Evolutionary conservation across 2,888 invertebrate species (phyloP).

Genomic region (Aleiodes leptofemur): DNA sequence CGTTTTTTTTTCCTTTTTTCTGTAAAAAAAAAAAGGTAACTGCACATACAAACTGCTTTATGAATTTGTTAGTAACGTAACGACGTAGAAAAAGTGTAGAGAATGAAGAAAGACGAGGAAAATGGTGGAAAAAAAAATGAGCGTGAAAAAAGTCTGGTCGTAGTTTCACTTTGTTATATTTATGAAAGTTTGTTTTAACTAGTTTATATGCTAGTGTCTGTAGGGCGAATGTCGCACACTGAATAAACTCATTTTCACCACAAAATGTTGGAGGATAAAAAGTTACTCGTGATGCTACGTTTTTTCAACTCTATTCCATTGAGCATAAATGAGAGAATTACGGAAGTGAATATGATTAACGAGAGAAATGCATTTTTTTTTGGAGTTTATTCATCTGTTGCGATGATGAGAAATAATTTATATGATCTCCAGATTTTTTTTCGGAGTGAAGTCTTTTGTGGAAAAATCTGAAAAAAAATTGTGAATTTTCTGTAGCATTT

Average conservation of each 20-base stretch:
- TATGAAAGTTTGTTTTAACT: conserved; percentile 61
- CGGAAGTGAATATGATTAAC: no score
- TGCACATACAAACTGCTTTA: conserved; percentile 17
- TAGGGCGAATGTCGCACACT: conserved; percentile 52
- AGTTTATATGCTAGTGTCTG: conserved; percentile 54
- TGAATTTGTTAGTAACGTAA: conserved; percentile 25
- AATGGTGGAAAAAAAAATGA: not conserved
- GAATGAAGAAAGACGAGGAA: conserved; percentile 1
- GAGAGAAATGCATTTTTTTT: no score
- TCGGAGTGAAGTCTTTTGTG: no score
- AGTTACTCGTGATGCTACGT: conserved; percentile 1
- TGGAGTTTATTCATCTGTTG: no score
- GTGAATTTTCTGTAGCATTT: no score
- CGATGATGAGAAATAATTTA: no score
- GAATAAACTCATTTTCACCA: conserved; percentile 43
- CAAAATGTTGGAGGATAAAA: conserved; percentile 1
- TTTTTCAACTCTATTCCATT: not conserved
- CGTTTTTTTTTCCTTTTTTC: not conserved
- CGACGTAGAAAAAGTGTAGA: conserved; percentile 1
- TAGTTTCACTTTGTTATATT: conserved; percentile 52
- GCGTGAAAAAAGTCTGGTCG: not conserved
- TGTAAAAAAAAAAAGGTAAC: not conserved
- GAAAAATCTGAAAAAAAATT: no score
- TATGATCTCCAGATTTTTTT: no score
- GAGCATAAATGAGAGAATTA: not conserved